Base-by-base conservation (phyloP, 2,797 vertebrate genomes). In the Enteromius trimaculatus region DNA sequence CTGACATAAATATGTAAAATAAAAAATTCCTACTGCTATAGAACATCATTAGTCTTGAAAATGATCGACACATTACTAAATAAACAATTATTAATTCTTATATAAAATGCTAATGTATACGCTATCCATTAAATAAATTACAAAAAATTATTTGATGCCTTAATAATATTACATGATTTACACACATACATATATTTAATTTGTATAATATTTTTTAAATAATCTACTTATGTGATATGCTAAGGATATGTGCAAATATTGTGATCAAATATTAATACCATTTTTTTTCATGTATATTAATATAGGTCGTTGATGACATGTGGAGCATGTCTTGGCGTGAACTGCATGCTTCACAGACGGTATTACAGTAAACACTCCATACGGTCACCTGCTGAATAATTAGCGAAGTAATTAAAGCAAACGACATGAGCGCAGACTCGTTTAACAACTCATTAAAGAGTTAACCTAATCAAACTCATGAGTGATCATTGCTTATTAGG, bases 371-470 rank as follows among this genome's bases (percentile, higher is more conserved):
- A 77, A 77, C 21, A 47, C 77, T 66, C 49, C 9, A 53, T 55
- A 55, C 34, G 10, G 13, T 55, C 21, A 4, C 21, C 29, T 42
- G 26, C 16, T 4, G 78, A 78, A 84, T 62, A 84, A 77, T 79
- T 82, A 82, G 53, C 37, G 0, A 23, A 23, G 76, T 77, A 71
- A 86, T 86, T 84, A 84, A 85, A 82, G 80, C 66, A 88, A 82
- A 72, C 66, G 16, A 58, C 80, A 60, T 39, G 64, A 85, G 74
- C 51, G 23, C 37, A 74, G 29, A 29, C 44, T 74, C 51, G 34
- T 86, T 80, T 81, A 87, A 88, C 80, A 84, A 55, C 17, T 44
- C 64, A 75, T 86, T 87, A 82, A 79, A 68, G 69, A 58, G 77
- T 87, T 84, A 86, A 60, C 39, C 66, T 84, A 47, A 49, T 65